These are phyloP conservation scores for Hypolimnas misippus DNA, from an alignment of 2,888 invertebrate species.

Conservation along the genomic window DNA sequence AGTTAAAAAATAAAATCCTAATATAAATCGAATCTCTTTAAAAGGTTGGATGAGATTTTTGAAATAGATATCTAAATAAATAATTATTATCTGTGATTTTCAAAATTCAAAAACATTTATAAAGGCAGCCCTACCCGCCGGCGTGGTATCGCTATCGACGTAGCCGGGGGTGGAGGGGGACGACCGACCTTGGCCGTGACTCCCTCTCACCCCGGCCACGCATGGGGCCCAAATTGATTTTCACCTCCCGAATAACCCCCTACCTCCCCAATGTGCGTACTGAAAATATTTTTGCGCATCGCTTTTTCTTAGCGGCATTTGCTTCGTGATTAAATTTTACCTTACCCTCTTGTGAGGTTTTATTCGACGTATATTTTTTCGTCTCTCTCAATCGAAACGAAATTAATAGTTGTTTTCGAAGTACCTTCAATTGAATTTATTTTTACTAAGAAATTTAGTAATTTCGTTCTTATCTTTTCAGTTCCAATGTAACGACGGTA, in stretches of 20 bases:
- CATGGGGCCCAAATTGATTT: constrained; percentile 70
- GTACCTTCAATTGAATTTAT: neutral
- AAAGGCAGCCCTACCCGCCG: constrained; percentile 36
- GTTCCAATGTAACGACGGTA: no score
- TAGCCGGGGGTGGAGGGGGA: constrained; percentile 48
- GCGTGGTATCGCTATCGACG: constrained; percentile 42
- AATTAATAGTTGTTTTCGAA: neutral
- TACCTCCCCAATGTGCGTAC: constrained; percentile 41
- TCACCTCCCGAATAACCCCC: constrained; percentile 52
- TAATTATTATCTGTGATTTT: no score
- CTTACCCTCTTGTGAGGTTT: constrained; percentile 11
- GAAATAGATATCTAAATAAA: no score
- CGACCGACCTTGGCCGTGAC: constrained; percentile 83
- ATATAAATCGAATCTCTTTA: no score
- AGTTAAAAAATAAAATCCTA: no score
- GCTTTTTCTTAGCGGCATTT: constrained; percentile 27
- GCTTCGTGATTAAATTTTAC: constrained; percentile 18
- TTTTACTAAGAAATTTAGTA: no score
- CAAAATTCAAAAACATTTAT: no score
- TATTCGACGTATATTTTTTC: constrained; percentile 9
- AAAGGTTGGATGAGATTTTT: no score
- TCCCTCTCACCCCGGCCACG: constrained; percentile 63
- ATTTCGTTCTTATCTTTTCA: no score
- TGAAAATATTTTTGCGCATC: constrained; percentile 47
- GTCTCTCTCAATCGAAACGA: neutral